phyloP scores from a whole-genome alignment of 2,113 vertebrate genomes.

The Colossoma macropomum region DNA sequence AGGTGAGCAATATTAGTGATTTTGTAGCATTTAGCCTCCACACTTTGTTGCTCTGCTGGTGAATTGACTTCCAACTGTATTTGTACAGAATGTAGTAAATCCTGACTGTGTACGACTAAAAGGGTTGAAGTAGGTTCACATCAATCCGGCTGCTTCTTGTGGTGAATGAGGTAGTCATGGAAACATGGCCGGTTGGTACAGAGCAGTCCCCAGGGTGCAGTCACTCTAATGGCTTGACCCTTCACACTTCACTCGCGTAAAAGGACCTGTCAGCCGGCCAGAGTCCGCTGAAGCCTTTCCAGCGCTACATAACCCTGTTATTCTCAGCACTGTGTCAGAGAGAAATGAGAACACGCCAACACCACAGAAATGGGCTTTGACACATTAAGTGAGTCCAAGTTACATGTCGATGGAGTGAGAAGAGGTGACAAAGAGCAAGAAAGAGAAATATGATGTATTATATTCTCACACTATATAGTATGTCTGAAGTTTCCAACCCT shows the following conservation, averaged over 20 bases:
- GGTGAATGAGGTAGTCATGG: conserved; percentile 18
- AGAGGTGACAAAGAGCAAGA: neutral
- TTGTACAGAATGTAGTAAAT: neutral
- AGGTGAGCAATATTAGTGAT: conserved; percentile 78
- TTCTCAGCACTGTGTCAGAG: neutral
- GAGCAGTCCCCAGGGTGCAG: conserved; percentile 11
- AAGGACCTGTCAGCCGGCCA: neutral
- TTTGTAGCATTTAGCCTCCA: neutral
- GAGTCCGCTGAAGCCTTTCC: neutral
- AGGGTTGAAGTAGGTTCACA: conserved; percentile 12
- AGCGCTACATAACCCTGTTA: neutral
- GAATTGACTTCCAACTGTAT: neutral
- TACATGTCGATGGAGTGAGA: neutral
- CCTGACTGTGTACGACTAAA: neutral
- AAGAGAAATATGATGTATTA: neutral
- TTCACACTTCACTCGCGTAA: neutral
- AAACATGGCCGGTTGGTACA: conserved; percentile 17
- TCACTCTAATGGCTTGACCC: conserved; percentile 6
- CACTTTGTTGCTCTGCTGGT: neutral
- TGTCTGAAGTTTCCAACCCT: too few relatives aligned
- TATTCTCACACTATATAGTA: too few relatives aligned
- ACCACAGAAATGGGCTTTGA: neutral
- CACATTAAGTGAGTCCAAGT: neutral
- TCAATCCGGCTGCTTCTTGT: conserved; percentile 16
- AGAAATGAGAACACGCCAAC: neutral